Base-by-base conservation (phyloP, 2,113 vertebrate genomes). In the Condylura cristata region DNA sequence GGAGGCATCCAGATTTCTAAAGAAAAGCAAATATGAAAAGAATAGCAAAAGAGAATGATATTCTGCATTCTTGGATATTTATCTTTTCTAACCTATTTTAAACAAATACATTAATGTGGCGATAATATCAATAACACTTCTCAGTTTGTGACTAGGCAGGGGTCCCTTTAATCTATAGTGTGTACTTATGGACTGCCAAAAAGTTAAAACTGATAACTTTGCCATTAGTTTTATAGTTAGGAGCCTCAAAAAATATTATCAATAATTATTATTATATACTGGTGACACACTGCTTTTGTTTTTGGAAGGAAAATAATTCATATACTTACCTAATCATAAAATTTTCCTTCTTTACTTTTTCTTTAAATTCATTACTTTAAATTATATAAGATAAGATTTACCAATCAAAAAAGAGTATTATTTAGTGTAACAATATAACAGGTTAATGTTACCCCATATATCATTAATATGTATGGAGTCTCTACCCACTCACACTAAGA, bases 21-120 rank as follows among this genome's bases (percentile, higher is more conserved):
- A 89, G 58, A 0, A 12, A 82, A 93, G 46, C 0, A 94, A 84
- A 88, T 86, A 79, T 41, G 12, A 66, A 96, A 78, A 61, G 0
- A 79, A n/a, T 86, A 92, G 24, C 58, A 83, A 92, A 96, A 58
- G 7, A 87, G 30, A 94, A 28, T 89, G 58, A 79, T 81, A 95
- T 96, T 76, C n/a, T 86, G 5, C 2, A 79, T 86, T 89, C 0
- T 39, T 96, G 70, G 89, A 20, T 46, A 61, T 4, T 68, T 46
- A 75, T 75, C 70, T 3, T 60, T 88, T 94, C 13, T 51, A 75
- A 32, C 92, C 92, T 58, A 70, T 11, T 46, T 79, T 11, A 88
- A 96, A 60, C 14, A 46, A 60, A 91, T 4, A 60, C 44, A 94
- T 78, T 72, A 95, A 91, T 8, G 12, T 84, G 44, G 3, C 2